These are phyloP conservation scores for Petrophora chlorosata DNA, from an alignment of 2,888 invertebrate species.

Conservation along the genomic window DNA sequence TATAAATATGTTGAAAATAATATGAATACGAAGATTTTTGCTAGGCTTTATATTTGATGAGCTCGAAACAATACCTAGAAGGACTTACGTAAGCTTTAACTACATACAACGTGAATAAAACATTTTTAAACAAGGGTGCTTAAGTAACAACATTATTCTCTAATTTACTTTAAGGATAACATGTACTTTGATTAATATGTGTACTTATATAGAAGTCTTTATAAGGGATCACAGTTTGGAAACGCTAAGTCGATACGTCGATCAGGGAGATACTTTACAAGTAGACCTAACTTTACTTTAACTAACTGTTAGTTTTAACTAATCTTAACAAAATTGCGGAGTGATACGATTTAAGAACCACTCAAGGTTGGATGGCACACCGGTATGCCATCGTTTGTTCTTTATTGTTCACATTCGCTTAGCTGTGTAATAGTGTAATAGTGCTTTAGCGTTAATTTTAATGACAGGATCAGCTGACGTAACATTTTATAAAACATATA, in stretches of 20 bases:
- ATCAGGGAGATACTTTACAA: slow-evolving; percentile 34
- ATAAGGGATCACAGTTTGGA: slow-evolving; percentile 83
- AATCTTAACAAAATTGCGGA: background rate
- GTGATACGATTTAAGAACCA: background rate
- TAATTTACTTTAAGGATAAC: slow-evolving; percentile 42
- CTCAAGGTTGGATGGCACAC: too few species aligned
- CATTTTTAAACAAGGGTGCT: slow-evolving; percentile 29
- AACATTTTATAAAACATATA: too few species aligned
- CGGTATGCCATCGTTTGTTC: too few species aligned
- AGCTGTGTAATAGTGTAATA: too few species aligned
- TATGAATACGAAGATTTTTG: background rate
- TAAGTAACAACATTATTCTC: slow-evolving; percentile 38
- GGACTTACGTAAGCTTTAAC: slow-evolving; percentile 3
- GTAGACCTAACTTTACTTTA: slow-evolving; percentile 24
- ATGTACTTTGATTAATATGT: slow-evolving; percentile 50
- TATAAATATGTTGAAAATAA: slow-evolving; percentile 4
- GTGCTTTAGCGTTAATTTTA: too few species aligned
- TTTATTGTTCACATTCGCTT: too few species aligned
- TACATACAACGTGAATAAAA: slow-evolving; percentile 21
- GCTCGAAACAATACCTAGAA: background rate
- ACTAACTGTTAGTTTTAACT: slow-evolving; percentile 13
- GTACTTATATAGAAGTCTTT: slow-evolving; percentile 82
- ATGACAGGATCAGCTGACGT: too few species aligned
- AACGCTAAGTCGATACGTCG: slow-evolving; percentile 72
- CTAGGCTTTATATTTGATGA: background rate